Conservation (phyloP, 2,797 vertebrate genomes). For the Falco novaeseelandiae region DNA sequence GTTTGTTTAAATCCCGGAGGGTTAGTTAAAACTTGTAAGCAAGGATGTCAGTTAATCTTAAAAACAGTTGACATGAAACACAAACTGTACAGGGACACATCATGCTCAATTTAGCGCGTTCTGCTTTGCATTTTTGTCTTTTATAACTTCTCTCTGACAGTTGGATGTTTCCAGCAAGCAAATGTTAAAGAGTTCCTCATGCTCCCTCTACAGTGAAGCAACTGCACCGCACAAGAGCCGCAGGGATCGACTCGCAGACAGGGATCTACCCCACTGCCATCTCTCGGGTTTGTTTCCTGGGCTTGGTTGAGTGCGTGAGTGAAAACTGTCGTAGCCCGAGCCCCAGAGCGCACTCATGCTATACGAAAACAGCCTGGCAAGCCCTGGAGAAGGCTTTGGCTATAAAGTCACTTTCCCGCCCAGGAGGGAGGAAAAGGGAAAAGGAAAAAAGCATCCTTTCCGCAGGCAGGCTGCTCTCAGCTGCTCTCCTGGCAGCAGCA, state of each 20-base stretch:
- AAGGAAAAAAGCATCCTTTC: not conserved
- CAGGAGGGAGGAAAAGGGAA: not conserved
- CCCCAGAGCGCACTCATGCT: not conserved
- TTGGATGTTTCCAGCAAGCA: constrained; percentile 76
- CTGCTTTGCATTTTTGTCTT: not conserved
- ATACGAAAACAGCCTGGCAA: not conserved
- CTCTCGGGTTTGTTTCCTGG: not conserved
- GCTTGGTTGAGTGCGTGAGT: not conserved
- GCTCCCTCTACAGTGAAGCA: constrained; percentile 78
- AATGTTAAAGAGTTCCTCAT: constrained; percentile 74
- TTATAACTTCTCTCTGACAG: constrained; percentile 55
- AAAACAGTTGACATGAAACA: constrained; percentile 83
- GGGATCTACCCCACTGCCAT: not conserved
- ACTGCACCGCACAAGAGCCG: not conserved
- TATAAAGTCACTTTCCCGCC: not conserved
- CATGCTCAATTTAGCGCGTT: constrained; percentile 93
- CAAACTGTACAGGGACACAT: constrained; percentile 89
- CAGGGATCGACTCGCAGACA: not conserved
- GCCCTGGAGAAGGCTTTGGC: not conserved
- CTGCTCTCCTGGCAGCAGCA: not conserved
- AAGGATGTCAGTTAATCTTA: constrained; percentile 85
- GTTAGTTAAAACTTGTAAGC: constrained; percentile 86
- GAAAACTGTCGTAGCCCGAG: not conserved
- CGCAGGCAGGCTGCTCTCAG: not conserved
- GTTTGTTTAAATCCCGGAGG: constrained; percentile 78